These are phyloP conservation scores for Eremophila alpestris DNA, from an alignment of 2,797 vertebrate species.

Conservation along the genomic window DNA sequence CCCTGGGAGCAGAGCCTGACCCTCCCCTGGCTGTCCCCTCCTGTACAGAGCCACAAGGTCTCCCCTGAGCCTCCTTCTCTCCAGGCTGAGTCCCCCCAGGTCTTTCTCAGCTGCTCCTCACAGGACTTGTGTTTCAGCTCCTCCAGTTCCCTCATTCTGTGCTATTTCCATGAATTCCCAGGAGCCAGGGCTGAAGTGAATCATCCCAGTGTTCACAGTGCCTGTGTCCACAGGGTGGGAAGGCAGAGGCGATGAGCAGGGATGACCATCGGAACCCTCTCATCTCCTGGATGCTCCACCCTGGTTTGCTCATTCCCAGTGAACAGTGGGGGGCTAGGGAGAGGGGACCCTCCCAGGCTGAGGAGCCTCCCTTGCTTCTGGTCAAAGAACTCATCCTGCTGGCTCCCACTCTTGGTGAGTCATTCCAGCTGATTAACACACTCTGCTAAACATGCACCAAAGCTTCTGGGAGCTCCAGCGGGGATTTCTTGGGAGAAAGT, in stretches of 20 bases:
- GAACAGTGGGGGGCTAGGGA: background rate
- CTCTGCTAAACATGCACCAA: background rate
- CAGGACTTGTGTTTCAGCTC: background rate
- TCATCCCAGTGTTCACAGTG: background rate
- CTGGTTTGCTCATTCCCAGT: background rate
- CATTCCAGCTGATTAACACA: background rate
- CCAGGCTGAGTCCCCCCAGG: background rate
- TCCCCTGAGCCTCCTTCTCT: background rate
- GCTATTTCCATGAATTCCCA: background rate
- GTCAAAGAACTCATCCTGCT: background rate
- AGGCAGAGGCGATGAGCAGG: background rate
- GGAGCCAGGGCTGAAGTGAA: background rate
- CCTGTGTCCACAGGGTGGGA: background rate
- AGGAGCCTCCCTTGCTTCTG: background rate
- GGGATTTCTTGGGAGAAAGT: background rate
- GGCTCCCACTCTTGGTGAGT: background rate
- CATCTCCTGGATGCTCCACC: background rate
- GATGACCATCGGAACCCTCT: background rate
- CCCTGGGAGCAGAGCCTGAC: accelerated
- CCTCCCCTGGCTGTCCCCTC: accelerated
- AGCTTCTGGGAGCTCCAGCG: background rate
- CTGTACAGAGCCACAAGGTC: background rate
- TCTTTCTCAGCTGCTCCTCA: background rate
- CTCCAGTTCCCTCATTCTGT: background rate
- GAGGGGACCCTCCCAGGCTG: background rate